Base-by-base conservation (phyloP, 1,140 invertebrate species). In the Drosophila watanabei region DNA sequence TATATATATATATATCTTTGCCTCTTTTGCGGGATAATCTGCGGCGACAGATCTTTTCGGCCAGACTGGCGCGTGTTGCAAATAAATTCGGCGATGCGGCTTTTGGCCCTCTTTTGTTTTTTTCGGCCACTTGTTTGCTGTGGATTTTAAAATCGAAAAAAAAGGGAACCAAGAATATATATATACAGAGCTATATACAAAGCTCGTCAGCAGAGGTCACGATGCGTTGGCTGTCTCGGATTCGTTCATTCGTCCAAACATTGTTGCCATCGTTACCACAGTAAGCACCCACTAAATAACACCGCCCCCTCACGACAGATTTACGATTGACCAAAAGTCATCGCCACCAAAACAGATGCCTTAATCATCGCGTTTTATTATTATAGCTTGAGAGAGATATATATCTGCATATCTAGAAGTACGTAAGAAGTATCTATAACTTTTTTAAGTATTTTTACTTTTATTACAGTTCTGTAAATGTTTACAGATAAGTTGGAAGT, bases 31-130 rank as follows among this genome's bases (percentile, higher is more conserved):
- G 66, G 64, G 68, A 72, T 71, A 71, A 71, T 73, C 70, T 73
- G 68, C 69, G 66, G 70, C 68, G 33, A 33, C 45, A 65, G 64
- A 65, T 68, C 58, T 72, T 61, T 24, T 24, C n/a, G 51, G 51
- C 71, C 76, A 83, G 83, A 87, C 80, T 83, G 83, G 84, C 84
- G 84, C 84, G 84, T 88, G 84, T 82, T 69, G 60, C 77, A 77
- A 75, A 87, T 87, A 77, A 88, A 87, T 79, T 87, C 81, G 49
- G 71, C 69, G 79, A 18, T 76, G 61, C 60, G 60, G 48, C 48
- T 43, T 43, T 59, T 51, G 28, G 61, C 30, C n/a, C n/a, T 49
- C 46, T 41, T 49, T 48, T 78, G 58, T 52, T 60, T 54, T 51
- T 75, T 48, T n/a, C n/a, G n/a, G 66, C 76, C 80, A 87, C 83